A percentile compares a stretch with the other conserved stretches of the same genome.
These are phyloP conservation scores for Dromococcyx pavoninus DNA, from an alignment of 2,797 vertebrate species.

Conservation along the genomic window DNA sequence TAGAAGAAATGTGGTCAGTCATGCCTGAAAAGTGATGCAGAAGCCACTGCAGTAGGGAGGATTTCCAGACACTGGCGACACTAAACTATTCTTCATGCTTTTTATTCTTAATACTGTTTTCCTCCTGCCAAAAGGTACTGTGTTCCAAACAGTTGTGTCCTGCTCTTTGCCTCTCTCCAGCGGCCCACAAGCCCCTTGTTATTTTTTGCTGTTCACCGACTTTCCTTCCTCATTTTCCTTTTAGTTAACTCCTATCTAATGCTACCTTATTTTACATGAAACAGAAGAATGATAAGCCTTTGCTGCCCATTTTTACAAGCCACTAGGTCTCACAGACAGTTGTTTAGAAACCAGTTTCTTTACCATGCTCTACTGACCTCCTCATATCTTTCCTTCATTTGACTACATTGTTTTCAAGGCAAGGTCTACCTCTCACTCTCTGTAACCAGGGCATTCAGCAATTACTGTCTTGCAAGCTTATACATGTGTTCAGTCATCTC, in stretches of 20 bases:
- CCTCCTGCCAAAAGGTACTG: background rate
- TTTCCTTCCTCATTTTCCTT: background rate
- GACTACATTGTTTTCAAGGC: background rate
- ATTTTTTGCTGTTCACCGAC: background rate
- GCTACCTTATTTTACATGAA: background rate
- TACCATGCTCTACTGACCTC: background rate
- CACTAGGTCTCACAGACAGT: background rate
- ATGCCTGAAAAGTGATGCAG: background rate
- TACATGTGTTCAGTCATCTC: fast-evolving
- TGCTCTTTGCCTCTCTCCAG: background rate
- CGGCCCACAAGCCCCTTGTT: background rate
- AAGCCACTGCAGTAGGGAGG: background rate
- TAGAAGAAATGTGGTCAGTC: background rate
- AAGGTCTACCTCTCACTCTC: background rate
- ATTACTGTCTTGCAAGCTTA: background rate
- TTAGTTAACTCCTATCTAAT: background rate
- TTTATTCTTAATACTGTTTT: background rate
- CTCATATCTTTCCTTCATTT: background rate
- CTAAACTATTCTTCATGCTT: background rate
- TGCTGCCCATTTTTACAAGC: background rate
- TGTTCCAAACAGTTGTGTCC: background rate
- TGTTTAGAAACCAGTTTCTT: background rate
- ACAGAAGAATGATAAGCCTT: background rate
- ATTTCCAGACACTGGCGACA: background rate
- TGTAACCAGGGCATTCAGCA: background rate